Evolutionary conservation across 2,113 vertebrate genomes (phyloP).

Genomic region (Cephalophus harveyi): DNA sequence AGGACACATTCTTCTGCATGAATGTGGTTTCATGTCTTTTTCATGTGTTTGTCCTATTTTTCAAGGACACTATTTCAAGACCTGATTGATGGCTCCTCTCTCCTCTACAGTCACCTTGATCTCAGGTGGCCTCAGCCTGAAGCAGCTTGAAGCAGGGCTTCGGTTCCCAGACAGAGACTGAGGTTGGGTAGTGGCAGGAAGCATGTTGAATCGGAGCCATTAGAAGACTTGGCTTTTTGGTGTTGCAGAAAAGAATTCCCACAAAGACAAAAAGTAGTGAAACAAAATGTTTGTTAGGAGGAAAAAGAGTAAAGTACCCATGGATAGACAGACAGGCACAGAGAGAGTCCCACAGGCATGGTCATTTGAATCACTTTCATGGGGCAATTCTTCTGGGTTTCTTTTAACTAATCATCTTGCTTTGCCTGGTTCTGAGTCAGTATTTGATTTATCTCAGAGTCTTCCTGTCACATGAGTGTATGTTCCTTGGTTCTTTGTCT

Average conservation of each 20-base stretch:
- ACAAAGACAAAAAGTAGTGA: neutral
- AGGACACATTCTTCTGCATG: neutral
- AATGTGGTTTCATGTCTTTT: neutral
- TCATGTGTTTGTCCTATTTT: neutral
- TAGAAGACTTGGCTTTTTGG: neutral
- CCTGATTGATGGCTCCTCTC: neutral
- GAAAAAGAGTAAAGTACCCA: neutral
- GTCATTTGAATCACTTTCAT: neutral
- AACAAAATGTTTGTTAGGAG: neutral
- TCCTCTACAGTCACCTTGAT: neutral
- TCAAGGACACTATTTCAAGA: neutral
- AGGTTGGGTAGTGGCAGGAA: neutral
- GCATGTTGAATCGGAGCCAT: neutral
- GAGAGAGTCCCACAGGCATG: neutral
- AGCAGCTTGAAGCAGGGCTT: neutral
- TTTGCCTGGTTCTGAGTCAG: neutral
- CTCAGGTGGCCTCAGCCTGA: neutral
- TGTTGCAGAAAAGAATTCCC: neutral
- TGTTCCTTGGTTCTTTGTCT: too few species aligned
- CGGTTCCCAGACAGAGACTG: neutral
- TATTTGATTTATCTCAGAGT: neutral
- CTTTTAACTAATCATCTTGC: neutral
- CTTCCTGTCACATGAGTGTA: neutral
- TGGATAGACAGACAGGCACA: neutral
- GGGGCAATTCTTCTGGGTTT: neutral